Evolutionary conservation across 1,140 invertebrate genomes (phyloP), one percentile per base, ranked within the genome.

Genomic region (Eupeodes corollae): DNA sequence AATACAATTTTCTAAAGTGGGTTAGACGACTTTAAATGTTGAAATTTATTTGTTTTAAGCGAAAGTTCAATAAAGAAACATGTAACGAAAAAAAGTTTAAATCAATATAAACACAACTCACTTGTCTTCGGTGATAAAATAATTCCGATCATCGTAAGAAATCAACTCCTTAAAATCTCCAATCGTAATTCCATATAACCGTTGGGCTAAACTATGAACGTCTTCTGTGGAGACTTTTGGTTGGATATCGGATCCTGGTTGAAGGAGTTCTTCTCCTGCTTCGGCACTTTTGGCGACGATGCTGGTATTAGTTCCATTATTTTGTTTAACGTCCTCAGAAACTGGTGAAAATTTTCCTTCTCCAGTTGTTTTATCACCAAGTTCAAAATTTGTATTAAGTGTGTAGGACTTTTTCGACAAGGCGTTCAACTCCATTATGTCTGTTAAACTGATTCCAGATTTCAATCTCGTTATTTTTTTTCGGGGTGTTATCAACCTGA

Each of bases 131-230:
- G 58, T 16, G 77, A 67, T 51, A 61, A 73, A 56, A 56, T 79
- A 91, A 67, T 91, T 91, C 56, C 76, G 80, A 66, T 92, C 88
- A 58, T 91, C 86, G 58, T 91, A 92, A 11, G 82, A 79, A 49
- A 85, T 79, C 0, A 91, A 61, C 58, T 85, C 79, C 13, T 67
- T 73, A 2, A 88, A 73, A 19, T 74, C 74, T n/a, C 69, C 69
- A 1, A 78, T 75, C 8, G 74, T 73, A 10, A 88, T 74, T 2
- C 83, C 84, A 56, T 87, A 91, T 0, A 86, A 68, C 3, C 75
- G 67, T 52, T 78, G 68, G 0, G 79, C 67, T 1, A 88, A 56
- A 5, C 72, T 59, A 49, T 69, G 70, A 0, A 77, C 80, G 3
- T 61, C 59, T 11, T 79, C 71, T 10, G 69, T 54, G 41, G 72